phyloP scores from a whole-genome alignment of 2,113 vertebrate species.

The Solenodon paradoxus region DNA sequence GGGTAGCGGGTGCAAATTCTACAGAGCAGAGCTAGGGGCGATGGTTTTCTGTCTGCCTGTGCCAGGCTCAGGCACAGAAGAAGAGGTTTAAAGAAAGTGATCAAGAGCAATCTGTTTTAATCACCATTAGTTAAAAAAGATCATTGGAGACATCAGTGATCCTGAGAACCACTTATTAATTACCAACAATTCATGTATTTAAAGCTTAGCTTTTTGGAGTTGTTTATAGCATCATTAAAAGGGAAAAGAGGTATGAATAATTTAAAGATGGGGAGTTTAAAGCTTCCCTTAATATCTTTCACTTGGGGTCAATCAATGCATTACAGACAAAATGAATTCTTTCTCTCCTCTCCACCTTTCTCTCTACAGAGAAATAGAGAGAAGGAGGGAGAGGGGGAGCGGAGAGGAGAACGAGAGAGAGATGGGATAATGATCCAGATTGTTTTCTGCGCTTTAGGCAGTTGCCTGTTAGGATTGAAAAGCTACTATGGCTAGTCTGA shows the following conservation, averaged over 20 bases:
- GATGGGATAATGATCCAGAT: not conserved
- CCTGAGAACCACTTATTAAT: slow-evolving; percentile 37
- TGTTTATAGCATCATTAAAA: slow-evolving; percentile 48
- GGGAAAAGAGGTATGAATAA: slow-evolving; percentile 57
- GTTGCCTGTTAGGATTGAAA: not conserved
- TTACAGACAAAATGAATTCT: slow-evolving; percentile 46
- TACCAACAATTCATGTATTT: slow-evolving; percentile 31
- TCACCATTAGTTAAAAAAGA: slow-evolving; percentile 41
- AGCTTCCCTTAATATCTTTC: slow-evolving; percentile 56
- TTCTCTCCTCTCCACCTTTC: not conserved
- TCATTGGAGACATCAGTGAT: slow-evolving; percentile 19
- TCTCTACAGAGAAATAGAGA: not conserved
- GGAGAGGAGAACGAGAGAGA: too few species aligned
- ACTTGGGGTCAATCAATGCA: slow-evolving; percentile 51
- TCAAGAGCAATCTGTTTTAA: not conserved
- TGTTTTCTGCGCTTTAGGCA: not conserved
- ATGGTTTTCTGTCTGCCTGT: not conserved
- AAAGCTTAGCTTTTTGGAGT: slow-evolving; percentile 50
- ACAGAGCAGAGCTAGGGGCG: not conserved
- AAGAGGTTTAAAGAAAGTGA: not conserved
- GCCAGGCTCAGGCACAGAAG: not conserved
- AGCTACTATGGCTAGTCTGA: not conserved
- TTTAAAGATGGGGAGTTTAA: slow-evolving; percentile 51
- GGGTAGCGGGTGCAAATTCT: not conserved
- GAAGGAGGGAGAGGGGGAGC: too few species aligned